Conservation (phyloP, 2,888 invertebrate species). For the Biston stratarius region DNA sequence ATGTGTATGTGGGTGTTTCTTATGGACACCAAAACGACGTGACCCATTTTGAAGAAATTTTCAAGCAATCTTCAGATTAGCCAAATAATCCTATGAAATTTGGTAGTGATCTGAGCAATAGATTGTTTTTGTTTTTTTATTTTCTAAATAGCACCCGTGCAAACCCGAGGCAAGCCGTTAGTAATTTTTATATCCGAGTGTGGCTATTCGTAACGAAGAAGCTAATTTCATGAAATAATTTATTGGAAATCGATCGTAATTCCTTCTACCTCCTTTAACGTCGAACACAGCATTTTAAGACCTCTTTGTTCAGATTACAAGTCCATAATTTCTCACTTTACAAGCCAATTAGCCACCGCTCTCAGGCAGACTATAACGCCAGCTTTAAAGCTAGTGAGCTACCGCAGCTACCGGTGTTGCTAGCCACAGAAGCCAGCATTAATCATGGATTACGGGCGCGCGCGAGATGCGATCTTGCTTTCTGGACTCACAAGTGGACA, state of each 20-base stretch:
- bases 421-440: conserved; percentile 53
- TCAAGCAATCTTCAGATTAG: too few species aligned
- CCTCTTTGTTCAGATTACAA: conserved; percentile 4
- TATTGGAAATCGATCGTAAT: background rate
- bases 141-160: too few species aligned
- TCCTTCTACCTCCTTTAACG: background rate
- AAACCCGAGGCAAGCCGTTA: too few species aligned
- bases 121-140: too few species aligned
- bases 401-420: conserved; percentile 36
- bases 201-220: background rate
- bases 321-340: conserved; percentile 33
- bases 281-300: background rate
- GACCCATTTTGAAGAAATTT: too few species aligned
- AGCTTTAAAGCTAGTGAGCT: conserved; percentile 37
- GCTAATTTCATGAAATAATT: background rate
- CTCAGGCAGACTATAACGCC: conserved; percentile 39
- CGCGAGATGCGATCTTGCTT: conserved; percentile 68
- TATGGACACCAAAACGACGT: too few species aligned
- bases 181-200: background rate
- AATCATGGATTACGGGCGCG: conserved; percentile 74
- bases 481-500: conserved; percentile 69
- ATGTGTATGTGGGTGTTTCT: too few species aligned
- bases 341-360: conserved; percentile 52
- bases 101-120: too few species aligned
- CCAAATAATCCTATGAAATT: too few species aligned